These are phyloP conservation scores for Phalacrocorax pelagicus DNA, from an alignment of 2,113 vertebrate species.

Conservation along the genomic window DNA sequence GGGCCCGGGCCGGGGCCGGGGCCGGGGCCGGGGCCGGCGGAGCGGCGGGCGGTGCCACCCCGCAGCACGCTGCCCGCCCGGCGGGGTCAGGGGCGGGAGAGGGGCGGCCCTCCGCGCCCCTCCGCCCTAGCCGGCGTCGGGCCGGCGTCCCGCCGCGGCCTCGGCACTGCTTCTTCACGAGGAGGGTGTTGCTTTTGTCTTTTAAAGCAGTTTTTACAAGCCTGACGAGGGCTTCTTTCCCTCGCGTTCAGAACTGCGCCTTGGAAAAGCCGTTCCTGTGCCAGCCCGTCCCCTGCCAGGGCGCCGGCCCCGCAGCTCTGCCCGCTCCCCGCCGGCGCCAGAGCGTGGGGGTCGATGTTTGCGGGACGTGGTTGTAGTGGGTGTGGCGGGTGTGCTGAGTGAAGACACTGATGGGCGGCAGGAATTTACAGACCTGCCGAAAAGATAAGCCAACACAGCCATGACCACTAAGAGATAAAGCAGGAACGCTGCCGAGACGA, in stretches of 20 bases:
- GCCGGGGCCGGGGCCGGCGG: too few relatives aligned
- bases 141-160: too few relatives aligned
- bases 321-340: background rate
- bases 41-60: too few relatives aligned
- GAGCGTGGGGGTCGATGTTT: background rate
- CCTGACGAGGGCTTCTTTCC: background rate
- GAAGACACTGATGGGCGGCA: rapidly evolving
- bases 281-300: background rate
- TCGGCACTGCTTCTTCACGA: rapidly evolving
- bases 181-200: background rate
- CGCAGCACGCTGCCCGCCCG: too few relatives aligned
- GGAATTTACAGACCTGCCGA: background rate
- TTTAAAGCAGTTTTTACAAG: background rate
- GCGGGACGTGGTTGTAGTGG: background rate
- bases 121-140: background rate
- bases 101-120: background rate
- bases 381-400: background rate
- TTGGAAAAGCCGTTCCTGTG: too few relatives aligned
- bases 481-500: rapidly evolving
- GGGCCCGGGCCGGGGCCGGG: too few relatives aligned
- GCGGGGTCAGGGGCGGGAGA: background rate
- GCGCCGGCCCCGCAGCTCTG: background rate
- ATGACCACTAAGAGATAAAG: background rate
- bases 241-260: background rate
- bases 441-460: background rate